Percentiles rank a stretch among this genome's conserved stretches.
Evolutionary conservation across 1,140 invertebrate species (phyloP).

Genomic region (Laodelphax striatellus): DNA sequence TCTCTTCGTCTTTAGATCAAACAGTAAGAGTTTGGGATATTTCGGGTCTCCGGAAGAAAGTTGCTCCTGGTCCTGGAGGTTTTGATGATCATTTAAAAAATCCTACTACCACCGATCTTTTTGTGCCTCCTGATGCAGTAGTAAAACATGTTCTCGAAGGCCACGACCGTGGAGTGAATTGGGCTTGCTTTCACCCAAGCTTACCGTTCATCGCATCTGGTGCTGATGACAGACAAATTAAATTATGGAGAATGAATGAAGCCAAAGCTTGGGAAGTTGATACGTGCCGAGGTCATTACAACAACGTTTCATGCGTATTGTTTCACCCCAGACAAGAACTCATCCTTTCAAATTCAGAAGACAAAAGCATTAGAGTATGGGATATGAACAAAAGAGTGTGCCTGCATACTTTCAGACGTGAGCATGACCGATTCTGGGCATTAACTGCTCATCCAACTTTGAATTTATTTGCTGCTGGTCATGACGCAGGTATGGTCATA

Average conservation of each 20-base stretch:
- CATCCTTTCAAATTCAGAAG: conserved; percentile 95
- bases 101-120: conserved; percentile 84
- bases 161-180: conserved; percentile 95
- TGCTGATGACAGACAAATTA: conserved; percentile 94
- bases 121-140: conserved; percentile 93
- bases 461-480: conserved; percentile 85
- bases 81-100: conserved; percentile 82
- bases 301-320: conserved; percentile 95
- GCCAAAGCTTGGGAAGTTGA: conserved; percentile 99
- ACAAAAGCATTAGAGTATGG: conserved; percentile 97
- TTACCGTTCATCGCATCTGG: conserved; percentile 93
- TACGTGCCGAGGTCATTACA: conserved; percentile 96
- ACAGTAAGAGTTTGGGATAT: conserved; percentile 99
- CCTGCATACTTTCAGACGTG: conserved; percentile 86
- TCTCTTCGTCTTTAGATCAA: conserved; percentile 95
- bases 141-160: conserved; percentile 98
- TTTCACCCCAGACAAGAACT: conserved; percentile 97
- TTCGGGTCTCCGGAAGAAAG: conserved; percentile 88
- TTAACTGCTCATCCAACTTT: conserved; percentile 79
- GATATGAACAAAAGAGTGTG: conserved; percentile 97
- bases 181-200: conserved; percentile 93
- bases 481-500: conserved; percentile 85
- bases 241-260: conserved; percentile 99
- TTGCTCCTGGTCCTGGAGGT: conserved; percentile 83
- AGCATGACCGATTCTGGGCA: conserved; percentile 85